Evolutionary conservation across 2,113 vertebrate genomes (phyloP), one percentile per base, ranked within the genome.

Genomic region (Azemiops feae): DNA sequence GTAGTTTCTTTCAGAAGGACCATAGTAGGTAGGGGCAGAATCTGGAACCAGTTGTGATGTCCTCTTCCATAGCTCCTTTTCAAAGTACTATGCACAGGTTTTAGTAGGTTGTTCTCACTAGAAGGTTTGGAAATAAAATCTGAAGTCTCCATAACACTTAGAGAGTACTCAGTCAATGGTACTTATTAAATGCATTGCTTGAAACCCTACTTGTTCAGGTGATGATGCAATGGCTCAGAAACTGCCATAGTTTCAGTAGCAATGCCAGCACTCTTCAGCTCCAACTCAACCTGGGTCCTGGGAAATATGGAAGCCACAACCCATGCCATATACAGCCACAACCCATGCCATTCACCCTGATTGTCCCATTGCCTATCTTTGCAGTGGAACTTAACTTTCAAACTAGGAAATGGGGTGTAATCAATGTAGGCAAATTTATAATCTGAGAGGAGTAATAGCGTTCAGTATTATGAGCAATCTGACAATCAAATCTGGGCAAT

Each of bases 401-500:
- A 27, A 54, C 10, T 20, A 52, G n/a, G 89, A 93, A 90, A 91
- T 57, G 89, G 92, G 95, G 88, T 94, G 45, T 1, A 1, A 85
- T 91, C 23, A 54, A 53, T 45, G 53, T 92, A 93, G 93, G 90
- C 89, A 93, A 88, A 91, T 91, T 95, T 93, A 94, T 52, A 27
- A 87, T 0, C 52, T 25, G 50, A 87, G 92, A 94, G 95, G 95
- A 91, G 93, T 93, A 94, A 55, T 91, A 90, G 87, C n/a, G 92
- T 57, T 39, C n/a, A 85, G n/a, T 39, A 25, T 95, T 85, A 0
- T 0, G 53, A 55, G 60, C 22, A n/a, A 81, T 81, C 60, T 1
- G 58, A 30, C 58, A 50, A 50, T 50, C 47, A 50, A 50, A 50
- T 50, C 47, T 50, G 47, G 47, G 8, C 47, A 50, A 50, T 9